These are phyloP conservation scores for Acrobeloides nanus DNA, from an alignment of 2,888 invertebrate species.

Conservation along the genomic window DNA sequence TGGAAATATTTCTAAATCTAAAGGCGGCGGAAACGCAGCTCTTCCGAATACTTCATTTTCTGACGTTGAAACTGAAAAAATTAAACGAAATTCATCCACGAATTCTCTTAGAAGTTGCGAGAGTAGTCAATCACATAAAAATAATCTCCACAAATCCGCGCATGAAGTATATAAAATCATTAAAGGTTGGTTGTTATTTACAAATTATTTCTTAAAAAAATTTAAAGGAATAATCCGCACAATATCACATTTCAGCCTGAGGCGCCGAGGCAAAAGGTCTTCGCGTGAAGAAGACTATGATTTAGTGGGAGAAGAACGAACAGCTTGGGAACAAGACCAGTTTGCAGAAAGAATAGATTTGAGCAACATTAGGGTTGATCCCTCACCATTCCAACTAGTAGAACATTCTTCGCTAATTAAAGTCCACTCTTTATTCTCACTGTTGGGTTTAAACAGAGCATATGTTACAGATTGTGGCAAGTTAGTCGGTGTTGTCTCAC, in stretches of 20 bases:
- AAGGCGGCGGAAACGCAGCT: too few relatives aligned
- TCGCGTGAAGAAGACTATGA: slow-evolving; percentile 37
- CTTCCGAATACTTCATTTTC: too few relatives aligned
- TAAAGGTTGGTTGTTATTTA: too few relatives aligned
- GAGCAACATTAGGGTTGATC: slow-evolving; percentile 70
- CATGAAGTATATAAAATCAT: too few relatives aligned
- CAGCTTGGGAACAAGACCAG: slow-evolving; percentile 84
- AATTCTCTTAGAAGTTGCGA: too few relatives aligned
- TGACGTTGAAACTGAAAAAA: too few relatives aligned
- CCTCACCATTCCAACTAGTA: slow-evolving; percentile 92
- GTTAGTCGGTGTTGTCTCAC: slow-evolving; percentile 85
- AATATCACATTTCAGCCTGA: slow-evolving; percentile 31
- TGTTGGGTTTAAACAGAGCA: slow-evolving; percentile 21
- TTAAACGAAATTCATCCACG: too few relatives aligned
- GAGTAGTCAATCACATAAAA: too few relatives aligned
- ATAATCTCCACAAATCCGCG: too few relatives aligned
- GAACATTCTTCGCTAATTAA: slow-evolving; percentile 29
- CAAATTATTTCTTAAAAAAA: too few relatives aligned
- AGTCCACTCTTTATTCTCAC: slow-evolving; percentile 31
- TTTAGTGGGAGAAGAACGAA: slow-evolving; percentile 58
- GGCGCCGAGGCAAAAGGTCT: slow-evolving; percentile 13
- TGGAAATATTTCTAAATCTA: too few relatives aligned
- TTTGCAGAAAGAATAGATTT: slow-evolving; percentile 68
- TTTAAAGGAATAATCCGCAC: slow-evolving; percentile 42
- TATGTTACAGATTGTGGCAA: slow-evolving; percentile 70